Base-by-base conservation (phyloP, 2,797 vertebrate genomes). In the Enteromius trimaculatus region DNA sequence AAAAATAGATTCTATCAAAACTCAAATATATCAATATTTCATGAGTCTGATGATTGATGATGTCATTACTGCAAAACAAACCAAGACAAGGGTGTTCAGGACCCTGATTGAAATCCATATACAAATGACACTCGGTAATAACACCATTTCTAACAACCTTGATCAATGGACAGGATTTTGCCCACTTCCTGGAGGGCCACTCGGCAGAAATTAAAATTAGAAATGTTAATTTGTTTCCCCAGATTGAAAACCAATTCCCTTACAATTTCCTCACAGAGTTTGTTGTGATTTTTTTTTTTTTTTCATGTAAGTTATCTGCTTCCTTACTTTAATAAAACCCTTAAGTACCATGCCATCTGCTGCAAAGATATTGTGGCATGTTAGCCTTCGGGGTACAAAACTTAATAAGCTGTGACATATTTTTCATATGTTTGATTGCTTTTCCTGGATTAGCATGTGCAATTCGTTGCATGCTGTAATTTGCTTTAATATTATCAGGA, bases 381-480 rank as follows among this genome's bases (percentile, higher is more conserved):
- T 39, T 55, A 53, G 80, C 71, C 81, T 83, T 77, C 37, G 60
- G 74, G 81, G 64, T 77, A 69, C 19, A 58, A 47, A 83, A 69
- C 37, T 26, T 82, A 82, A 82, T 77, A 82, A 66, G 34, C 71
- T 69, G 72, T 69, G 37, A 65, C 44, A 76, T 65, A 78, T 83
- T 83, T 65, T 69, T 83, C 37, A 77, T 77, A 58, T 75, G 51
- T 83, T 51, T 66, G 62, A 79, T 37, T 79, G 11, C 60, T 51
- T 82, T 64, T 31, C 17, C 21, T 82, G 70, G 44, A 53, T 82
- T 37, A 75, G 44, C 17, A 81, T 39, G 31, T 75, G 8, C 29
- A 81, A 6, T 29, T 49, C 14, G 44, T 29, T 21, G 71, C 44
- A 66, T 66, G 47, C 31, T 42, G 23, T 31, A 77, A 58, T 66